A percentile compares a stretch with the other conserved stretches of the same genome.
Evolutionary conservation across 2,888 invertebrate species (phyloP).

Genomic region (Platerodrilus igneus): DNA sequence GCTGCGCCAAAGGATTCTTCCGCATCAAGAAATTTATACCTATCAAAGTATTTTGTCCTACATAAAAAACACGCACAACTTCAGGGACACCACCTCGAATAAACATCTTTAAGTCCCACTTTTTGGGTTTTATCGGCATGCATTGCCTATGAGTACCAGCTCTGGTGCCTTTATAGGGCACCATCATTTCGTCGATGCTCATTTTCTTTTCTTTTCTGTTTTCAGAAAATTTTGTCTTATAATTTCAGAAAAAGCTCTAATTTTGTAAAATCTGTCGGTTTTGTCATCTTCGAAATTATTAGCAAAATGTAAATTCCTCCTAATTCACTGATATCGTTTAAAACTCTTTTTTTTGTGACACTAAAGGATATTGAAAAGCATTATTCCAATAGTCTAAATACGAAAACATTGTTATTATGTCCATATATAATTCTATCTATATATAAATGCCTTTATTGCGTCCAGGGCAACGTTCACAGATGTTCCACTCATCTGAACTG

Average conservation of each 20-base stretch:
- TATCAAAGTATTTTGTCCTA: no score
- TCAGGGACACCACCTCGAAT: constrained; percentile 20
- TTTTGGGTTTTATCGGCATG: constrained; percentile 25
- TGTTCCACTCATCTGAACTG: no score
- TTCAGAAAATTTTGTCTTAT: constrained; percentile 18
- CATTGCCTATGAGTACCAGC: constrained; percentile 23
- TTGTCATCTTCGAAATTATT: constrained; percentile 18
- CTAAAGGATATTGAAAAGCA: constrained; percentile 13
- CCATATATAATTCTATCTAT: no score
- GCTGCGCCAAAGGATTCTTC: constrained; percentile 12
- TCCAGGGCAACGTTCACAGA: no score
- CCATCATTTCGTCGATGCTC: constrained; percentile 25
- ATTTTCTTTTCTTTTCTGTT: constrained; percentile 15
- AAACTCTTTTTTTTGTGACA: constrained; percentile 26
- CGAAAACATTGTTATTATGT: constrained; percentile 16
- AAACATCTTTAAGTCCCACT: constrained; percentile 31
- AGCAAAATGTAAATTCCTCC: constrained; percentile 22
- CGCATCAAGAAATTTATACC: constrained; percentile 2
- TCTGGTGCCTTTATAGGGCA: constrained; percentile 23
- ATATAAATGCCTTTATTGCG: no score
- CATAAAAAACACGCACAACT: no score
- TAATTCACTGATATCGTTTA: constrained; percentile 24
- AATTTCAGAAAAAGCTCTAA: constrained; percentile 18
- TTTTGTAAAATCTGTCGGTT: constrained; percentile 18
- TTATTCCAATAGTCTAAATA: constrained; percentile 27